phyloP scores from a whole-genome alignment of 1,140 invertebrate genomes.

The Cheumatopsyche charites region DNA sequence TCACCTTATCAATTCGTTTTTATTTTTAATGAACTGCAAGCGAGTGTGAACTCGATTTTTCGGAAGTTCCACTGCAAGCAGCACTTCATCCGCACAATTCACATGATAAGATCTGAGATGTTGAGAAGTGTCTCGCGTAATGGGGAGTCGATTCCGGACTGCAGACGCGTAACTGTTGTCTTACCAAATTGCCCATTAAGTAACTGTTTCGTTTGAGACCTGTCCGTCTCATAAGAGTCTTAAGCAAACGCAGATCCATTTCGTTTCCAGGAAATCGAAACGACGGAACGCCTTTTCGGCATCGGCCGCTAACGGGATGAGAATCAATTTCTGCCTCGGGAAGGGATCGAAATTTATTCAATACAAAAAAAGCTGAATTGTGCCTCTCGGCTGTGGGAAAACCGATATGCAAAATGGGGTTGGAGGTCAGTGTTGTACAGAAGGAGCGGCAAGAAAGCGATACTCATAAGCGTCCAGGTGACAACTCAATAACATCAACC shows the following conservation, averaged over 20 bases:
- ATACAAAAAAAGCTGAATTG: neutral
- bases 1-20: too few species aligned
- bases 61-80: too few species aligned
- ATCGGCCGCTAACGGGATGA: too few species aligned
- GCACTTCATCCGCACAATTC: constrained; percentile 12
- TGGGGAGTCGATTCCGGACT: constrained; percentile 8
- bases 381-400: neutral
- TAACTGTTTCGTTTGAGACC: constrained; percentile 5
- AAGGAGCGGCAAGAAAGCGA: too few species aligned
- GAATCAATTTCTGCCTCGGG: too few species aligned
- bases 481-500: constrained; percentile 20
- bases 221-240: neutral
- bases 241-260: neutral
- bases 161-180: constrained; percentile 22
- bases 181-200: constrained; percentile 27
- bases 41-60: too few species aligned
- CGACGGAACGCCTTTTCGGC: too few species aligned
- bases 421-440: neutral
- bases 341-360: too few species aligned
- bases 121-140: constrained; percentile 16
- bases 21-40: too few species aligned
- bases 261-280: neutral
- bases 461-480: constrained; percentile 5
- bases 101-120: constrained; percentile 3
- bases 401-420: constrained; percentile 10